Percentiles rank a stretch among this genome's conserved stretches.
phyloP scores from a whole-genome alignment of 2,113 vertebrate species.

The Lycaon pictus region DNA sequence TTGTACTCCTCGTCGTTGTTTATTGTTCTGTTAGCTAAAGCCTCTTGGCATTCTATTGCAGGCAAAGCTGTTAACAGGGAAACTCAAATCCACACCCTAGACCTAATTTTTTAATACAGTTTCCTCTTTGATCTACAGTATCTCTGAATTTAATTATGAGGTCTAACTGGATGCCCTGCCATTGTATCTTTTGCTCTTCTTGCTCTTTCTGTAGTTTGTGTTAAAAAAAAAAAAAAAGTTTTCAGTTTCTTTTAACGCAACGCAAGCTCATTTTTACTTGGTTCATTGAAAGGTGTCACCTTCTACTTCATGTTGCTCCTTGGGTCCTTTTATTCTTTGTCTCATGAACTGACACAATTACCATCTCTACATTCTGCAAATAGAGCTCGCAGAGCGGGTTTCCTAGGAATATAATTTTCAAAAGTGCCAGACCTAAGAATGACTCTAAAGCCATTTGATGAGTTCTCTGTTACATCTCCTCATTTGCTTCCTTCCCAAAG shows the following conservation, averaged over 20 bases:
- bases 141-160: constrained; percentile 78
- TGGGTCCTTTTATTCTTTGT: constrained; percentile 77
- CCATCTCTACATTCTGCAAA: constrained; percentile 66
- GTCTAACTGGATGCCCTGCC: constrained; percentile 64
- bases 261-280: constrained; percentile 58
- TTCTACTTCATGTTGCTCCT: constrained; percentile 65
- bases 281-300: constrained; percentile 75
- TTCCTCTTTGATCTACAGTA: constrained; percentile 72
- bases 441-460: constrained; percentile 65
- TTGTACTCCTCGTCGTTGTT: constrained; percentile 32
- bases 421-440: constrained; percentile 70
- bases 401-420: constrained; percentile 74
- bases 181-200: constrained; percentile 51
- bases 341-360: constrained; percentile 74
- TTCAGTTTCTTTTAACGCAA: constrained; percentile 67
- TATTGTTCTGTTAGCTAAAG: constrained; percentile 62
- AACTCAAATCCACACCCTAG: constrained; percentile 36
- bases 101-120: constrained; percentile 59
- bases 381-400: constrained; percentile 47
- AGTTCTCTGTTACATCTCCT: constrained; percentile 64
- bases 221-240: constrained; percentile 27
- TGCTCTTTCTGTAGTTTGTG: constrained; percentile 46
- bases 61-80: constrained; percentile 60
- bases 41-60: constrained; percentile 53
- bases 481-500: constrained; percentile 78